Base-by-base conservation (phyloP, 2,888 invertebrate species). In the Mythimna ferrago region DNA sequence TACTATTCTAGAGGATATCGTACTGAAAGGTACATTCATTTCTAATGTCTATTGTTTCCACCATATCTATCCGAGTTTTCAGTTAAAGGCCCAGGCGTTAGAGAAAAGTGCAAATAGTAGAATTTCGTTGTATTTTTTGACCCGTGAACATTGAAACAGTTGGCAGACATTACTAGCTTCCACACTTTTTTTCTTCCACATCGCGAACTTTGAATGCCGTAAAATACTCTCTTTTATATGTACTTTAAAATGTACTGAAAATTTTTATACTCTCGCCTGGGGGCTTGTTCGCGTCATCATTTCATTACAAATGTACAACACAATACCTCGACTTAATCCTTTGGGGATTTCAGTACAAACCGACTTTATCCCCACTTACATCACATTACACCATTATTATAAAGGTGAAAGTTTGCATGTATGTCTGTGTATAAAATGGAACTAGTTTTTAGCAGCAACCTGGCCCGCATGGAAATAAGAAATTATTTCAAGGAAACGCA, bases 111-210 rank as follows among this genome's bases (percentile, higher is more conserved):
- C 66, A 73, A 21, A 54, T 32, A 16, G 66, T n/a, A 10, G 7
- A 66, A 61, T 60, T 66, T 35, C 44, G 53, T 48, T 66, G 44
- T 26, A 16, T 38, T 74, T 66, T 54, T 66, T 74, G 35, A 32
- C 26, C 53, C 74, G 53, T 74, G 53, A 73, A 74, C 44, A 74
- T 66, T 74, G 73, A 19, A 74, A 74, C 38, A 74, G 66, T 74
- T 74, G 53, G 66, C 60, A 38, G 35, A 54, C 60, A 73, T 74
- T 73, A 60, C 66, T 66, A 54, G 26, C 35, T 14, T 54, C 26
- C 38, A 74, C 38, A 54, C 35, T 66, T 74, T 73, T 26, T 58
- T 54, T 14, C n/a, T 54, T 54, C 14, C 35, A 65, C 19, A 16
- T 35, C 16, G 58, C 11, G 9, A 44, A 60, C n/a, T 73, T 44